These are phyloP conservation scores for Crambe crambe DNA, from an alignment of 37 sponge, comb jelly and placozoan species.

Conservation along the genomic window DNA sequence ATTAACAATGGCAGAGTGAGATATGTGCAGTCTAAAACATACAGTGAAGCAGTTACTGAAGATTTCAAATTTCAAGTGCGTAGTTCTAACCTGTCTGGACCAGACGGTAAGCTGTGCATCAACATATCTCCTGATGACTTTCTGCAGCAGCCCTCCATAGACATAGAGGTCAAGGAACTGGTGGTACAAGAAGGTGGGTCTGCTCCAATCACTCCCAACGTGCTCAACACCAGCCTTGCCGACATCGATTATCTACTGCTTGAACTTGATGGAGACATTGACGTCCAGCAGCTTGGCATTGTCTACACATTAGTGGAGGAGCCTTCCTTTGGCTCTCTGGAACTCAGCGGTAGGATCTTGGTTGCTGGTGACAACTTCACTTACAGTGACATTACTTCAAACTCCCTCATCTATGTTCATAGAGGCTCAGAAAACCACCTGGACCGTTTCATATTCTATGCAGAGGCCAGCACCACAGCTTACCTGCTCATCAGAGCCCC, in stretches of 20 bases:
- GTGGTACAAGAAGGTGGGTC: slow-evolving; percentile 16
- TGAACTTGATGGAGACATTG: background rate
- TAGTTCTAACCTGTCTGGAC: slow-evolving; percentile 23
- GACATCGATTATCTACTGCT: background rate
- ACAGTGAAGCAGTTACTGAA: background rate
- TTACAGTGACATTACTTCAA: slow-evolving; percentile 11
- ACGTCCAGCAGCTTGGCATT: slow-evolving; percentile 13
- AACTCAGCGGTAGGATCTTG: background rate
- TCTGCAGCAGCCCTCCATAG: slow-evolving; percentile 11
- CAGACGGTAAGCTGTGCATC: slow-evolving; percentile 19
- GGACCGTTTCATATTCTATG: slow-evolving; percentile 23
- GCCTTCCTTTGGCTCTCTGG: slow-evolving; percentile 12
- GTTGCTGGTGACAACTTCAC: slow-evolving; percentile 25
- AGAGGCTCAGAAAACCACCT: slow-evolving; percentile 35
- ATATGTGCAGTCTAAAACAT: slow-evolving; percentile 33
- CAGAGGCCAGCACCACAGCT: slow-evolving; percentile 16
- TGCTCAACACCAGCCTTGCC: background rate
- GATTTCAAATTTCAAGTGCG: slow-evolving; percentile 24
- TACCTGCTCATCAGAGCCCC: slow-evolving; percentile 17
- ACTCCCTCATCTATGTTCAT: slow-evolving; percentile 30
- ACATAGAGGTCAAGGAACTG: background rate
- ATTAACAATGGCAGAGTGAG: slow-evolving; percentile 5
- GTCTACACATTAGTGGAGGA: slow-evolving; percentile 14
- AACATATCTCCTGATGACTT: slow-evolving; percentile 1
- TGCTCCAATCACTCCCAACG: background rate